Conservation (phyloP, 2,888 invertebrate genomes). For the Drosophila lacicola region DNA sequence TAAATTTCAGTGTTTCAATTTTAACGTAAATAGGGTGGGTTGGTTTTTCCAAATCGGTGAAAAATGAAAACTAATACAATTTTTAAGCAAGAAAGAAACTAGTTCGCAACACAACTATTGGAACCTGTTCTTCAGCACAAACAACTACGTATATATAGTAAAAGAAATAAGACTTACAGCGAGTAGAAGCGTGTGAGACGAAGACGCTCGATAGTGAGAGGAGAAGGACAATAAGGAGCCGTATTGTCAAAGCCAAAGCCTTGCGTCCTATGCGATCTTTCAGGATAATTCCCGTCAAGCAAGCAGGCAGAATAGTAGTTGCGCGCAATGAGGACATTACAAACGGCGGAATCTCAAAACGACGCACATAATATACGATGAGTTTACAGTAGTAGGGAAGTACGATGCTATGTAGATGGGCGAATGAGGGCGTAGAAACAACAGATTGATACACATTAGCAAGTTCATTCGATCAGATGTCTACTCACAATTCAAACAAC, state of each 20-base stretch:
- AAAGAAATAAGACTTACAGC: slow-evolving; percentile 53
- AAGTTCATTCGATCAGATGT: background rate
- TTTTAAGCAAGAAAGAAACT: too few species aligned
- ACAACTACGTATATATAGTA: too few species aligned
- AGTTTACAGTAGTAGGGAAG: slow-evolving; percentile 87
- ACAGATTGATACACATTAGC: background rate
- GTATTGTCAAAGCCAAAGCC: slow-evolving; percentile 86
- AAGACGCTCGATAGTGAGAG: slow-evolving; percentile 86
- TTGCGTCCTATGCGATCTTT: slow-evolving; percentile 86
- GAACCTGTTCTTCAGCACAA: too few species aligned
- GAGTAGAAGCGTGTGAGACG: slow-evolving; percentile 56
- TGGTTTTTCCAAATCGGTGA: too few species aligned
- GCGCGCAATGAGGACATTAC: slow-evolving; percentile 87
- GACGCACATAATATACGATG: slow-evolving; percentile 87
- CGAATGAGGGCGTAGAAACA: slow-evolving; percentile 6
- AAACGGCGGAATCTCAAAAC: slow-evolving; percentile 87
- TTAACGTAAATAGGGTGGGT: too few species aligned
- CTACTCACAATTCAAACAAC: slow-evolving; percentile 87
- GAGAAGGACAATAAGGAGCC: slow-evolving; percentile 86
- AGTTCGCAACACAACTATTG: too few species aligned
- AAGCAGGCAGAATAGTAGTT: slow-evolving; percentile 87
- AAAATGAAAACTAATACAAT: too few species aligned
- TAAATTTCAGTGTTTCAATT: too few species aligned
- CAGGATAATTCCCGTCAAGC: slow-evolving; percentile 84
- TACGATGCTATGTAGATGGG: slow-evolving; percentile 85